A percentile compares a stretch with the other conserved stretches of the same genome.
These are phyloP conservation scores for Sphenopsis melanotis DNA, from an alignment of 2,797 vertebrate genomes.

Conservation along the genomic window DNA sequence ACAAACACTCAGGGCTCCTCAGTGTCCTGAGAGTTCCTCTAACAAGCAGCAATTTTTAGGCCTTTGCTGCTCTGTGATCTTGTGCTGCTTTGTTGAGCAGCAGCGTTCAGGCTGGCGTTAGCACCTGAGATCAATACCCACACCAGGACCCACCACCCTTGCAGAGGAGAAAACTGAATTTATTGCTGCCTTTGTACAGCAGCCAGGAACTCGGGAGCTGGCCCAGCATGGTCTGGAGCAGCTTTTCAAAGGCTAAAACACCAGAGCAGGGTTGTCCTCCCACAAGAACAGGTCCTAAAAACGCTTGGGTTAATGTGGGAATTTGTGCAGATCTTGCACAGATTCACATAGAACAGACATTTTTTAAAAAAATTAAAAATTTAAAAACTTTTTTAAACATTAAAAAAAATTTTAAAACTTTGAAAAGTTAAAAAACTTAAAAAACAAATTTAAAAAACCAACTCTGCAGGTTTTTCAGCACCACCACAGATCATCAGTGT, in stretches of 20 bases:
- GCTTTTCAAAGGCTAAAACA: not conserved
- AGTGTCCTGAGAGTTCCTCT: not conserved
- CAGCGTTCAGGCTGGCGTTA: not conserved
- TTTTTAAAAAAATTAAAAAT: not conserved
- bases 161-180: not conserved
- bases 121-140: not conserved
- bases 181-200: not conserved
- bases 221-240: rapidly evolving
- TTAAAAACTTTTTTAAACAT: not conserved
- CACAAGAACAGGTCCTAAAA: not conserved
- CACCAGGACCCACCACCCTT: not conserved
- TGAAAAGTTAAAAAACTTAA: not conserved
- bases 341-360: not conserved
- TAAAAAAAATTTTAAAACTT: not conserved
- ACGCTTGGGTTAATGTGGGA: not conserved
- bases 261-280: not conserved
- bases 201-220: not conserved
- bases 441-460: not conserved
- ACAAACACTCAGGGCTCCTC: not conserved
- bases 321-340: not conserved
- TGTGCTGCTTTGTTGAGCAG: not conserved
- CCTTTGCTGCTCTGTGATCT: not conserved
- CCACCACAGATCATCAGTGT: not conserved
- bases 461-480: not conserved
- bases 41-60: not conserved